Evolutionary conservation across 2,113 vertebrate genomes (phyloP).

Genomic region (Upupa epops): DNA sequence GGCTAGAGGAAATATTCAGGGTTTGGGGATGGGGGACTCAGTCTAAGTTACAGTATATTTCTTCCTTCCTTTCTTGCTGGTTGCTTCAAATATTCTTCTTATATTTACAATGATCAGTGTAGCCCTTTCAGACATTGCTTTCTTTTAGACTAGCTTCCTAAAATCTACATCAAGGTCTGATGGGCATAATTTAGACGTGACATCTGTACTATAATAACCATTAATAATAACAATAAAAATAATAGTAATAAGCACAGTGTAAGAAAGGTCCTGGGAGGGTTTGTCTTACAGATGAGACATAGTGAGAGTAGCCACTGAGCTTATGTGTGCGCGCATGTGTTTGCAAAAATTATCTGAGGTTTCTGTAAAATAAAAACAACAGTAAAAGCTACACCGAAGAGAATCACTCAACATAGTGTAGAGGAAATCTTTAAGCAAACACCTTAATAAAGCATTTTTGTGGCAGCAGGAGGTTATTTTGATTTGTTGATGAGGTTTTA

Average conservation of each 20-base stretch:
- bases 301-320: not conserved
- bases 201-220: not conserved
- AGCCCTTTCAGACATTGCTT: conserved; percentile 14
- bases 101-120: conserved; percentile 1
- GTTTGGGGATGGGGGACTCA: rapidly evolving
- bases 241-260: not conserved
- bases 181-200: conserved; percentile 11
- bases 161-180: conserved; percentile 48
- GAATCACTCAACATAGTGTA: not conserved
- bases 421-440: not conserved
- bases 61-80: not conserved
- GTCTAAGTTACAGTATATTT: conserved; percentile 25
- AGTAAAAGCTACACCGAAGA: not conserved
- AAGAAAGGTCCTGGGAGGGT: conserved; percentile 32
- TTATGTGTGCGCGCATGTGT: not conserved
- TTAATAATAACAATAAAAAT: conserved; percentile 51
- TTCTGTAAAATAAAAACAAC: conserved; percentile 6
- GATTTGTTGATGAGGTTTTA: conserved; percentile 19
- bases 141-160: conserved; percentile 41
- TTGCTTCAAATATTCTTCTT: not conserved
- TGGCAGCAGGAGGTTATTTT: not conserved
- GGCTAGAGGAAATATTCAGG: not conserved
- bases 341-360: not conserved
- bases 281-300: not conserved
- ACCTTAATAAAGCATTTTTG: not conserved